These are phyloP conservation scores for Mormyrus proboscirostris DNA, from an alignment of 2,797 vertebrate genomes.

Conservation along the genomic window DNA sequence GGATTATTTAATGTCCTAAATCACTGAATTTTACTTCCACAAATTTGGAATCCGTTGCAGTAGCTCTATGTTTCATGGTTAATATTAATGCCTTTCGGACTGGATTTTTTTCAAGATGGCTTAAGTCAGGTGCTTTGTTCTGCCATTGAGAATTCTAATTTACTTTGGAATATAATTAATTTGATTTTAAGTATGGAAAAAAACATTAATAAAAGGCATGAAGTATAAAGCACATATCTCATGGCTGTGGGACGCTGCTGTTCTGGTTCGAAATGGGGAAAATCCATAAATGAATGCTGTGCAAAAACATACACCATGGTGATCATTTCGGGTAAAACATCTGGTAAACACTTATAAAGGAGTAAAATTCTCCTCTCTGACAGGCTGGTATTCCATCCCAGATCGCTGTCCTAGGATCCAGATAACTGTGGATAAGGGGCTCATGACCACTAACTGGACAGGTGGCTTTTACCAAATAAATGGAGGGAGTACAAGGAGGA, in stretches of 20 bases:
- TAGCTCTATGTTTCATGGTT: neutral
- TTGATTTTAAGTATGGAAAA: neutral
- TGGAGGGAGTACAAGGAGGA: neutral
- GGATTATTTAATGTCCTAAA: neutral
- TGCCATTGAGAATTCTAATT: neutral
- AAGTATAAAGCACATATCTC: neutral
- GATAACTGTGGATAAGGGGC: neutral
- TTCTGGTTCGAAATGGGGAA: neutral
- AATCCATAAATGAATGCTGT: neutral
- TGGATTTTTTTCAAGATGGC: neutral
- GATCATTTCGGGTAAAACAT: neutral
- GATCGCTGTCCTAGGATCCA: neutral
- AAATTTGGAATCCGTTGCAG: neutral
- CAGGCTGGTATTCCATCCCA: neutral
- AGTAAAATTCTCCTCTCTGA: neutral
- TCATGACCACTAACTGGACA: neutral
- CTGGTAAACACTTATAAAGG: neutral
- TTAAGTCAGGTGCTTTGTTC: constrained; percentile 9
- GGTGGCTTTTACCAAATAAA: neutral
- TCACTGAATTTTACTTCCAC: neutral
- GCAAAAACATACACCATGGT: neutral
- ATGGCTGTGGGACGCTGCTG: neutral
- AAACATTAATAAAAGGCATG: neutral
- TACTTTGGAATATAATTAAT: neutral
- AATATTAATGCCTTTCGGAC: neutral